These are phyloP conservation scores for Glaucopsyche alexis DNA, from an alignment of 2,888 invertebrate species.

Conservation along the genomic window DNA sequence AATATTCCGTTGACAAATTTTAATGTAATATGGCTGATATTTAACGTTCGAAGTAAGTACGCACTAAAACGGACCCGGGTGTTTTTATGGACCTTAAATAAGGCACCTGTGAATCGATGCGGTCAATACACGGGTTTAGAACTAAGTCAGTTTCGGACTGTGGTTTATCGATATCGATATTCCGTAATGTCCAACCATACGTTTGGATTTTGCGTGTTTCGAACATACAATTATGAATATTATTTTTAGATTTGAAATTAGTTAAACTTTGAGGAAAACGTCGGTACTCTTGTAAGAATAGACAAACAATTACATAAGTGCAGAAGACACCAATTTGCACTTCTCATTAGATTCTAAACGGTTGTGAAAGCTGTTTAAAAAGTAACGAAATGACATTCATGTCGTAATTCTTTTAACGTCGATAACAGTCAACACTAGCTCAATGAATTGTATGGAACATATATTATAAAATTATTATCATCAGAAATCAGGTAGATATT, in stretches of 20 bases:
- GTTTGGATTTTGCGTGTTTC: not conserved
- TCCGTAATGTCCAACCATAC: not conserved
- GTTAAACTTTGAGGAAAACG: not conserved
- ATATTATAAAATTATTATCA: too few species aligned
- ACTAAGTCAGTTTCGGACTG: constrained; percentile 31
- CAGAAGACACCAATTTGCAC: constrained; percentile 2
- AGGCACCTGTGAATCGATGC: constrained; percentile 58
- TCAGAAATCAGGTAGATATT: too few species aligned
- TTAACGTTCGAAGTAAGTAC: constrained; percentile 37
- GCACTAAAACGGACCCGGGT: constrained; percentile 41
- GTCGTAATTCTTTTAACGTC: not conserved
- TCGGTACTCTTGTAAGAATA: not conserved
- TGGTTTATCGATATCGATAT: constrained; percentile 40
- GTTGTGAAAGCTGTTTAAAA: constrained; percentile 16
- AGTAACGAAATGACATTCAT: not conserved
- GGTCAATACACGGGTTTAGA: constrained; percentile 31
- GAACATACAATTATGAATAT: not conserved
- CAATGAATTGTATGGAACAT: too few species aligned
- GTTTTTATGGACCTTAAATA: constrained; percentile 55
- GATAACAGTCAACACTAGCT: too few species aligned
- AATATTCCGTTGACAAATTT: constrained; percentile 36
- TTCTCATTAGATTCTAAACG: not conserved
- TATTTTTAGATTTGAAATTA: not conserved
- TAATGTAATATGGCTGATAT: constrained; percentile 36
- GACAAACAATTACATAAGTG: constrained; percentile 1